These are phyloP conservation scores for Sesia apiformis DNA, from an alignment of 2,888 invertebrate species.

Conservation along the genomic window DNA sequence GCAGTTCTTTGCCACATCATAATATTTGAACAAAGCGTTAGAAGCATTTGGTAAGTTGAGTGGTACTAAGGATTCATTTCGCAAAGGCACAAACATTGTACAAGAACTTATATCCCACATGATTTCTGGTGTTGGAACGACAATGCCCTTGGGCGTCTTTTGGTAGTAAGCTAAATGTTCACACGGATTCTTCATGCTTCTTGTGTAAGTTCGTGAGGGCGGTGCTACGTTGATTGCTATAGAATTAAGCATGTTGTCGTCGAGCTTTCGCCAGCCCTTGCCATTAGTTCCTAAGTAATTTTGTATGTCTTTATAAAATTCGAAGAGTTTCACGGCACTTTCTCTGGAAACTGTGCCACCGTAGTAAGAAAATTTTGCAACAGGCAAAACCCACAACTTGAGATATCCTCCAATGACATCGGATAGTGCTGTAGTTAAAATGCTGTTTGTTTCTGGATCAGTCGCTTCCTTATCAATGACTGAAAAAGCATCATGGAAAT, in stretches of 20 bases:
- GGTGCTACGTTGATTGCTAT: slow-evolving; percentile 30
- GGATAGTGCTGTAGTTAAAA: slow-evolving; percentile 52
- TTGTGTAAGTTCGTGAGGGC: slow-evolving; percentile 12
- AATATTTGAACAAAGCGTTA: slow-evolving; percentile 71
- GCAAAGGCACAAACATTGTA: slow-evolving; percentile 78
- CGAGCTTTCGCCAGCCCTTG: slow-evolving; percentile 65
- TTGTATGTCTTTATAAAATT: slow-evolving; percentile 74
- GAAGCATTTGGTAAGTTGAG: slow-evolving; percentile 30
- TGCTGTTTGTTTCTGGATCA: slow-evolving; percentile 19
- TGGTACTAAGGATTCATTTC: slow-evolving; percentile 33
- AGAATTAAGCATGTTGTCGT: slow-evolving; percentile 24
- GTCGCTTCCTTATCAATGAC: slow-evolving; percentile 29
- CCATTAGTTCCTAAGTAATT: slow-evolving; percentile 74
- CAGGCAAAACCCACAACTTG: slow-evolving; percentile 73
- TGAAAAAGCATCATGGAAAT: slow-evolving; percentile 32
- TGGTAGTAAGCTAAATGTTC: slow-evolving; percentile 38
- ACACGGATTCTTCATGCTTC: slow-evolving; percentile 29
- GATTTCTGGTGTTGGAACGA: slow-evolving; percentile 74
- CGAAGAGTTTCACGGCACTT: slow-evolving; percentile 67
- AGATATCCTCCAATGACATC: slow-evolving; percentile 76
- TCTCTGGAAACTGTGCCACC: slow-evolving; percentile 73
- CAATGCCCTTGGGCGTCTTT: slow-evolving; percentile 27
- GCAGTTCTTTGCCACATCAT: slow-evolving; percentile 69
- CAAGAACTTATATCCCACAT: slow-evolving; percentile 68
- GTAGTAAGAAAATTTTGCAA: slow-evolving; percentile 76